Evolutionary conservation across 2,797 vertebrate genomes (phyloP), one percentile per base, ranked within the genome.

Genomic region (Crenuchus spilurus): DNA sequence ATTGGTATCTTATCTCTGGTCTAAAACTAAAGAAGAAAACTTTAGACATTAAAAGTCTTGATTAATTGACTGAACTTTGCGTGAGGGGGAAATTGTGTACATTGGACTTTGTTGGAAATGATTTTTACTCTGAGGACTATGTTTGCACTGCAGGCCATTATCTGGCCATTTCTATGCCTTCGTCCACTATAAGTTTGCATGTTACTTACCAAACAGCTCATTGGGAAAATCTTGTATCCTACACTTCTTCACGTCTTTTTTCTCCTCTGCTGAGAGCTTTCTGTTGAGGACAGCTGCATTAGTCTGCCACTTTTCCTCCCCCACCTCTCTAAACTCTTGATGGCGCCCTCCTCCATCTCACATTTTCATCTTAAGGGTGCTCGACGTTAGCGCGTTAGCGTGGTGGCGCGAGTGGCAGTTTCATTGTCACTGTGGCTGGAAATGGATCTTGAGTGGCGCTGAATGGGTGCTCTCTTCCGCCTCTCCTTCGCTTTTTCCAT

Each of bases 281-380:
- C 81, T 55, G 48, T 74, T 35, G 31, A 67, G 62, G 46, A 62
- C 22, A 18, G 42, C 67, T 74, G 55, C 62, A 70, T 79, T 72
- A 71, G 39, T 90, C 91, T 90, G 86, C 92, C 92, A 90, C 89
- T 90, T 84, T 92, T 90, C 79, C 88, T 92, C 82, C 78, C 41
- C 66, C 83, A 85, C 79, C 82, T 82, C 84, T 86, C 90, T 74
- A 69, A 66, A 62, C 82, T 85, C 72, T 79, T 78, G 84, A 62
- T 87, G 89, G 82, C 83, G 81, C 85, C 92, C 87, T 85, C 80
- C 89, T 87, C 88, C 80, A 88, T 87, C 91, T 87, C 88, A 86
- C 91, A 91, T 94, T 88, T 91, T 90, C 92, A 88, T 90, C 91
- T 91, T 84, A 82, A 93, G 94, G 94, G 94, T 84, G 89, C 94